These are phyloP conservation scores for Actinia equina DNA, from an alignment of 64 coral and sea anemone genomes.

Conservation along the genomic window DNA sequence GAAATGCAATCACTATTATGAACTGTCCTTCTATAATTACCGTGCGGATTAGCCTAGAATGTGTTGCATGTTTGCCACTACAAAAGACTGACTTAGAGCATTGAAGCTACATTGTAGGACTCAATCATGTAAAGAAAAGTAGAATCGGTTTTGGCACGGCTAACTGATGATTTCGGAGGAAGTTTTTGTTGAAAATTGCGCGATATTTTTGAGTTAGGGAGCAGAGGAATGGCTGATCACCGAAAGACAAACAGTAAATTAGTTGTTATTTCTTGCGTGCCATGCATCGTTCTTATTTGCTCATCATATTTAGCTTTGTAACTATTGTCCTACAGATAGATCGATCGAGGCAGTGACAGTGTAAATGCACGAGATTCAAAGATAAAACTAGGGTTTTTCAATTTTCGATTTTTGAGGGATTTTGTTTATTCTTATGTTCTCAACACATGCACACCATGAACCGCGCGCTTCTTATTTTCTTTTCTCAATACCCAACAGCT, in stretches of 20 bases:
- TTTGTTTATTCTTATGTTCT: background rate
- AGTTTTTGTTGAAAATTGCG: background rate
- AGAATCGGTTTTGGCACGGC: background rate
- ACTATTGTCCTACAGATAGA: conserved; percentile 8
- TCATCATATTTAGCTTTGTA: conserved; percentile 7
- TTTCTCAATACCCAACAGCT: background rate
- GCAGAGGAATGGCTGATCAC: background rate
- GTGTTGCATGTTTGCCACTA: background rate
- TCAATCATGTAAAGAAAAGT: background rate
- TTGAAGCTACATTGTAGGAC: background rate
- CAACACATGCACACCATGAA: background rate
- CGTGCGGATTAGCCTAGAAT: background rate
- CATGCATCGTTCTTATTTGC: conserved; percentile 9
- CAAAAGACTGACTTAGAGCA: background rate
- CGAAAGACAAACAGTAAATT: conserved; percentile 1
- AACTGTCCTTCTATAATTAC: conserved; percentile 13
- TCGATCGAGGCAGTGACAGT: conserved; percentile 2
- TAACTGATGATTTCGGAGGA: background rate
- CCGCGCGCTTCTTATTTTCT: background rate
- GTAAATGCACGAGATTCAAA: background rate
- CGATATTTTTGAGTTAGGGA: background rate
- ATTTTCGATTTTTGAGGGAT: background rate
- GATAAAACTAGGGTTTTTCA: background rate
- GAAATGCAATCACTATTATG: conserved; percentile 9
- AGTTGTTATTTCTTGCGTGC: conserved; percentile 13